Conservation (phyloP, 2,797 vertebrate genomes). For the Heliangelus exortis region DNA sequence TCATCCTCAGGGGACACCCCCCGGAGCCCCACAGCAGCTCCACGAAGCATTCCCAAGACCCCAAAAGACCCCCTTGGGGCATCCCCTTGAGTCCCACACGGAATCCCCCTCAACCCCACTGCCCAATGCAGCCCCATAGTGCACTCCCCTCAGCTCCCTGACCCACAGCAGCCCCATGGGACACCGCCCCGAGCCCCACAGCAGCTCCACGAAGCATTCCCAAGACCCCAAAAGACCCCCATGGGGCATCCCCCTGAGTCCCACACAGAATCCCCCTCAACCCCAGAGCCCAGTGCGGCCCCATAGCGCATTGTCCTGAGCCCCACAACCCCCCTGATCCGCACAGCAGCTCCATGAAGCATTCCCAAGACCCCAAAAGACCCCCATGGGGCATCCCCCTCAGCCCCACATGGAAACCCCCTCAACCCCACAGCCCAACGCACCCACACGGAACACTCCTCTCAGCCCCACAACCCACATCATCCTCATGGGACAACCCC, state of each 20-base stretch:
- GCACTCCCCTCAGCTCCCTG: neutral
- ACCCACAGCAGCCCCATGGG: too few species aligned
- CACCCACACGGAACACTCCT: too few species aligned
- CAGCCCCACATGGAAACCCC: fast-evolving
- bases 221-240: too few species aligned
- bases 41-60: neutral
- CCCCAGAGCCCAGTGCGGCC: neutral
- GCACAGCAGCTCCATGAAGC: neutral
- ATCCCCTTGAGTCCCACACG: too few species aligned
- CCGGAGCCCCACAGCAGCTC: neutral
- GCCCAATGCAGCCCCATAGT: neutral
- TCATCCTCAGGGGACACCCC: fast-evolving
- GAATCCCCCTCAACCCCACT: neutral
- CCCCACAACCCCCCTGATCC: too few species aligned
- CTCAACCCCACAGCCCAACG: neutral
- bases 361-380: too few species aligned
- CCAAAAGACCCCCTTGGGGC: too few species aligned
- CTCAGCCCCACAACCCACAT: too few species aligned
- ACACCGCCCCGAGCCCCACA: too few species aligned
- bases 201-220: too few species aligned
- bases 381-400: too few species aligned
- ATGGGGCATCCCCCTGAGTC: too few species aligned
- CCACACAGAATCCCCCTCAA: neutral
- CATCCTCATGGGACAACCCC: neutral
- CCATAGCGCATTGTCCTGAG: neutral